These are phyloP conservation scores for Odontomyia ornata DNA, from an alignment of 2,888 invertebrate species.

Conservation along the genomic window DNA sequence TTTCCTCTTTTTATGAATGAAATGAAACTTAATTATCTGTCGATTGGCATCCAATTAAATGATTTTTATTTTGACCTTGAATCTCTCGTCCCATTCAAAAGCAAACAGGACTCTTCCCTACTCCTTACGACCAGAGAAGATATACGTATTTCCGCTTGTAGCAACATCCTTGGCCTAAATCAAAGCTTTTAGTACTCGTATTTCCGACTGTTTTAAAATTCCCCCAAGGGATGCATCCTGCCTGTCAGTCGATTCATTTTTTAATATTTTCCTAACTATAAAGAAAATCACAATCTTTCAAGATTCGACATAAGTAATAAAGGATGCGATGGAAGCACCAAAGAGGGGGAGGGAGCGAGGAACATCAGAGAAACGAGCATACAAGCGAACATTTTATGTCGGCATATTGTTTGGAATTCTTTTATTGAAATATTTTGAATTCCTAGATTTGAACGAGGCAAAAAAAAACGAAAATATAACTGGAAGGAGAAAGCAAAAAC, in stretches of 20 bases:
- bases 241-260: conserved; percentile 4
- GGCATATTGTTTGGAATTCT: conserved; percentile 38
- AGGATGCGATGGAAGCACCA: neutral
- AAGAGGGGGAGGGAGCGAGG: too few relatives aligned
- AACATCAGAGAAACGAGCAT: neutral
- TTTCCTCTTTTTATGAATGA: too few relatives aligned
- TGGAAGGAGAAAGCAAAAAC: neutral
- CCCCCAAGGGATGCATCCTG: neutral
- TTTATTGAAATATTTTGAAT: conserved; percentile 39
- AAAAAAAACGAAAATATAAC: neutral
- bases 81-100: too few relatives aligned
- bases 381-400: neutral
- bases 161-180: too few relatives aligned
- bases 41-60: too few relatives aligned
- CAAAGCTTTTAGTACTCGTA: too few relatives aligned
- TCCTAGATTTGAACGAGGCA: neutral
- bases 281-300: conserved; percentile 25
- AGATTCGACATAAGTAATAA: conserved; percentile 1
- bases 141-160: too few relatives aligned
- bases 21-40: too few relatives aligned
- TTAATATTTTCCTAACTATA: conserved; percentile 17
- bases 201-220: too few relatives aligned
- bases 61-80: too few relatives aligned
- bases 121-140: too few relatives aligned
- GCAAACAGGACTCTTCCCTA: too few relatives aligned